Percentiles rank a stretch among this genome's conserved stretches.
These are phyloP conservation scores for Tachysurus vachellii DNA, from an alignment of 2,113 vertebrate genomes.

Conservation along the genomic window DNA sequence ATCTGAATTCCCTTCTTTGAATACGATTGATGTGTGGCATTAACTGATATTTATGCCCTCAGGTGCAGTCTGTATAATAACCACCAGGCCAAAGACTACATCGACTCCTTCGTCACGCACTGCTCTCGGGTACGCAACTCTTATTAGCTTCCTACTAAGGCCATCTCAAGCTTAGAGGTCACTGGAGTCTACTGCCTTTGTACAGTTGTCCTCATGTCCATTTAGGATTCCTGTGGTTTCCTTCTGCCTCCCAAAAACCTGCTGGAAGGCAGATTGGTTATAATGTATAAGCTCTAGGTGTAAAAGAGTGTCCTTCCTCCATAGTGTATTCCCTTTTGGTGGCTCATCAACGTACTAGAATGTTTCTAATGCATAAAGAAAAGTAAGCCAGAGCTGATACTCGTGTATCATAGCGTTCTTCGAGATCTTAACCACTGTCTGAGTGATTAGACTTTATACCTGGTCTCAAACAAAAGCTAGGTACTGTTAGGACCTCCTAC, in stretches of 20 bases:
- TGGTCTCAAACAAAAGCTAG: too few species aligned
- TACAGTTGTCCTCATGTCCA: neutral
- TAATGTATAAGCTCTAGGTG: neutral
- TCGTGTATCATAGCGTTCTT: too few species aligned
- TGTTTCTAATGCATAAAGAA: too few species aligned
- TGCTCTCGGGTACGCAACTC: slow-evolving; percentile 85
- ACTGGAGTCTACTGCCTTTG: neutral
- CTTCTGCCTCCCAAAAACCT: neutral
- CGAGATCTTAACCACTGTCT: too few species aligned
- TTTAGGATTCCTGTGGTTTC: neutral
- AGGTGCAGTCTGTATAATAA: slow-evolving; percentile 98
- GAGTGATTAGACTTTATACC: too few species aligned
- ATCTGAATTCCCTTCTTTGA: neutral
- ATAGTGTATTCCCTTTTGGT: neutral
- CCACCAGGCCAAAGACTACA: slow-evolving; percentile 98
- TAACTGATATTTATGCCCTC: slow-evolving; percentile 50
- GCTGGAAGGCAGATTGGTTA: neutral
- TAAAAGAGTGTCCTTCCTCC: neutral
- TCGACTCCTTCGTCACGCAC: slow-evolving; percentile 97
- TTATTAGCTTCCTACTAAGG: neutral
- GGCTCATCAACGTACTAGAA: too few species aligned
- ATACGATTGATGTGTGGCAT: neutral
- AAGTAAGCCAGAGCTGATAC: too few species aligned
- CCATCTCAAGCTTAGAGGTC: too few species aligned
- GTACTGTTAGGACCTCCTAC: too few species aligned